phyloP scores from a whole-genome alignment of 1,140 invertebrate species.

The Pseudomyrmex dendroicus region DNA sequence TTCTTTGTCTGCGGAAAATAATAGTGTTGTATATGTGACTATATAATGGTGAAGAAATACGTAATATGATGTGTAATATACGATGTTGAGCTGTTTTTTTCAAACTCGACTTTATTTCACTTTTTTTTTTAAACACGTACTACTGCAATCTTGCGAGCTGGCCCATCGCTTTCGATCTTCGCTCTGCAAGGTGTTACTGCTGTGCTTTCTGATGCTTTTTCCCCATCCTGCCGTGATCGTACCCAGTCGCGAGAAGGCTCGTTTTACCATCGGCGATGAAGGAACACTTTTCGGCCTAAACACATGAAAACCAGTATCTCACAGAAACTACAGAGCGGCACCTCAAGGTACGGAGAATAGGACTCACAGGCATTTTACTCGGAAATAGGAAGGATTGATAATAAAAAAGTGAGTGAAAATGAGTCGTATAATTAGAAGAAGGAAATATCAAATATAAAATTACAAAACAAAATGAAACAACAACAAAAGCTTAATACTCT shows the following conservation, averaged over 20 bases:
- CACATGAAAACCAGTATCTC: conserved; percentile 85
- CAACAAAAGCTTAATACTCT: conserved; percentile 59
- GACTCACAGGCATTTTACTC: conserved; percentile 2
- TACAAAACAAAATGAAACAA: conserved; percentile 58
- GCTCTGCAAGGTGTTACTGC: conserved; percentile 89
- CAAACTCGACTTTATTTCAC: neutral
- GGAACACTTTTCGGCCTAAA: conserved; percentile 95
- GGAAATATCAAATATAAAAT: conserved; percentile 49
- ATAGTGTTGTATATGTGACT: no score
- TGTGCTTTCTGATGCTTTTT: conserved; percentile 92
- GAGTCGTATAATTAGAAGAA: conserved; percentile 2
- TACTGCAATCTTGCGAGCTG: conserved; percentile 96
- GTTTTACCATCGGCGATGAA: conserved; percentile 97
- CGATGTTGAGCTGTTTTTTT: neutral
- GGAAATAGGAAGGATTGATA: neutral
- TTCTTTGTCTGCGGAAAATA: conserved; percentile 88
- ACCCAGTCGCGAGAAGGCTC: conserved; percentile 94
- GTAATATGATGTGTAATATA: conserved; percentile 8
- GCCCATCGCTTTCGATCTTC: conserved; percentile 97
- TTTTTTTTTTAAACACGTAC: conserved; percentile 84
- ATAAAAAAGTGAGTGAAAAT: neutral
- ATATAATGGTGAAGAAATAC: neutral
- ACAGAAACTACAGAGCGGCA: conserved; percentile 83
- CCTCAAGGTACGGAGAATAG: conserved; percentile 77
- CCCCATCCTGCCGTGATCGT: conserved; percentile 96